Percentiles rank a stretch among this genome's conserved stretches.
These are phyloP conservation scores for Drosophila suboccidentalis DNA, from an alignment of 2,888 invertebrate species.

Conservation along the genomic window DNA sequence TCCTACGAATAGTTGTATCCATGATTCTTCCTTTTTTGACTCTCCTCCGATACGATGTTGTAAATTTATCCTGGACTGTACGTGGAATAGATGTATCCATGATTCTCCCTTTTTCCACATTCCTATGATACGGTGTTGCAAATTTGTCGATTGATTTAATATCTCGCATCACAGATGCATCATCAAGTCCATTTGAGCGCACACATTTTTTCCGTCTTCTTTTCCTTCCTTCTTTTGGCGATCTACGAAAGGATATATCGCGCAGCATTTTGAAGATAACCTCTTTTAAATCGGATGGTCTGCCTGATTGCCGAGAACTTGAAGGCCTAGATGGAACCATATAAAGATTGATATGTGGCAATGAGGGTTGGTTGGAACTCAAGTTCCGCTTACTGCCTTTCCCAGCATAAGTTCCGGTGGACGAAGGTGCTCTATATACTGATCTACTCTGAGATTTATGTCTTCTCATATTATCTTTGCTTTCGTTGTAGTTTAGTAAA, in stretches of 20 bases:
- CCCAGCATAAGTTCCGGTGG: neutral
- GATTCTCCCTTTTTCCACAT: too few relatives aligned
- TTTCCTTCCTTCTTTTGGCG: neutral
- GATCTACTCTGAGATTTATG: neutral
- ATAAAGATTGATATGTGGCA: neutral
- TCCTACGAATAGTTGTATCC: too few relatives aligned
- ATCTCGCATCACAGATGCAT: neutral
- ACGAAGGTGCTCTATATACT: neutral
- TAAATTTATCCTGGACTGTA: too few relatives aligned
- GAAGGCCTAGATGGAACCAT: neutral
- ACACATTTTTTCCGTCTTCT: neutral
- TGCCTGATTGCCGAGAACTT: too few relatives aligned
- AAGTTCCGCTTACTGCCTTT: neutral
- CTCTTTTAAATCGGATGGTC: neutral
- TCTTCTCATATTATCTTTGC: neutral
- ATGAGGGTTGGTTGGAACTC: neutral
- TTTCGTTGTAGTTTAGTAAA: constrained; percentile 4
- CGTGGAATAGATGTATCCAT: too few relatives aligned
- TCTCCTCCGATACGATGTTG: too few relatives aligned
- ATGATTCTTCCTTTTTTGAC: too few relatives aligned
- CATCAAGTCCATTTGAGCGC: neutral
- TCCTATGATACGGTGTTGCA: too few relatives aligned
- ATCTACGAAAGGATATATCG: neutral
- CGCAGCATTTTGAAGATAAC: neutral
- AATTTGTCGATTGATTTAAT: neutral